Evolutionary conservation across 2,113 vertebrate genomes (phyloP).

Genomic region (Budorcas taxicolor): DNA sequence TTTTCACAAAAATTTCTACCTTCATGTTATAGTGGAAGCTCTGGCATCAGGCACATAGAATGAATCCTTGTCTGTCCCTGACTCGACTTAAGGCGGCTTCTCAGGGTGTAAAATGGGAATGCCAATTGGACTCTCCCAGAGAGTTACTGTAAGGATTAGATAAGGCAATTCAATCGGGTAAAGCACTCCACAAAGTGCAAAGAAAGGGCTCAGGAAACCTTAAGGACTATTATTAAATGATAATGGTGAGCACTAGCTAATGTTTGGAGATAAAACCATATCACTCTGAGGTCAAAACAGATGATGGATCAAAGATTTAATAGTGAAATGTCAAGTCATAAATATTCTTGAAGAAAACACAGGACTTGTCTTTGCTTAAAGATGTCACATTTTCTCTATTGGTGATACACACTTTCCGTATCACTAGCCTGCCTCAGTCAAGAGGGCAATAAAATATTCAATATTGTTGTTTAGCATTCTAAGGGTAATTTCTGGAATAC

Average conservation of each 20-base stretch:
- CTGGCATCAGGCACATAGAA: neutral
- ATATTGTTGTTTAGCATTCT: neutral
- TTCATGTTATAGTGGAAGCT: neutral
- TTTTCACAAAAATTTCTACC: neutral
- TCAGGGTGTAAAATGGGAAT: neutral
- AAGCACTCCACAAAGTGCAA: neutral
- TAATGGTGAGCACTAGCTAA: neutral
- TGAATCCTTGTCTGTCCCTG: neutral
- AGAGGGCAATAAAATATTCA: neutral
- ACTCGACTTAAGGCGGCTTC: neutral
- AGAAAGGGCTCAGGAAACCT: neutral
- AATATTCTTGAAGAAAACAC: neutral
- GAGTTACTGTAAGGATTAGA: neutral
- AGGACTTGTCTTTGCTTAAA: neutral
- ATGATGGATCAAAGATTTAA: neutral
- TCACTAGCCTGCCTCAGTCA: neutral
- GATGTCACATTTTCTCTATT: neutral
- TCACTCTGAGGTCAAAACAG: neutral
- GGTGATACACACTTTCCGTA: neutral
- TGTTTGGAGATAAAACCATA: slow-evolving; percentile 7
- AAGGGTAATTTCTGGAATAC: neutral
- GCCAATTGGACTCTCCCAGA: neutral
- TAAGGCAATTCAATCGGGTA: neutral
- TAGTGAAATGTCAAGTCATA: neutral
- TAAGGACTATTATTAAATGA: neutral